These are phyloP conservation scores for Prosapia bicincta DNA, from an alignment of 2,888 invertebrate species.

Conservation along the genomic window DNA sequence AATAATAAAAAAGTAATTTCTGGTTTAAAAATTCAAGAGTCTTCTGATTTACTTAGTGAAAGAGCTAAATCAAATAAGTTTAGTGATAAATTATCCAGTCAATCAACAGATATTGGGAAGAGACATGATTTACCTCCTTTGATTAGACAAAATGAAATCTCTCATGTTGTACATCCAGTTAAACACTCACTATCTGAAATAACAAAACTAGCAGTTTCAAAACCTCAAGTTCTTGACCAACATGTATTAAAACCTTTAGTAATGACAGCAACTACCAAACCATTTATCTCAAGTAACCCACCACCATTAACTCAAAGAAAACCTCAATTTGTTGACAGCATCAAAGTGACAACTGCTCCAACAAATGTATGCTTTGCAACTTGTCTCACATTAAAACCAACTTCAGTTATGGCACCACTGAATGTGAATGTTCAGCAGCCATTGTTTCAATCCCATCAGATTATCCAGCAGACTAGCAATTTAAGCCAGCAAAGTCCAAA, in stretches of 20 bases:
- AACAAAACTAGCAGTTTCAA: not conserved
- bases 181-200: not conserved
- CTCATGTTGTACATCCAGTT: constrained; percentile 12
- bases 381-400: not conserved
- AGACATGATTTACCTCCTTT: constrained; percentile 20
- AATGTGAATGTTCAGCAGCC: not conserved
- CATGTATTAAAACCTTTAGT: not conserved
- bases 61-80: not conserved
- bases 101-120: constrained; percentile 12
- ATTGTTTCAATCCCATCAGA: not conserved
- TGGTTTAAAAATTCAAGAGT: not conserved
- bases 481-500: not conserved
- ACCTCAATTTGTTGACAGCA: not conserved
- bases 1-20: not conserved
- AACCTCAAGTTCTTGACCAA: not conserved
- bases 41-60: not conserved
- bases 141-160: constrained; percentile 15
- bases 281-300: not conserved
- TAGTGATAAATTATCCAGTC: not conserved
- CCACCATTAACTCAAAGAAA: not conserved
- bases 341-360: not conserved
- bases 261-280: not conserved
- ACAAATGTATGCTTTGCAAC: not conserved
- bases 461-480: not conserved
- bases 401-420: not conserved